phyloP scores from a whole-genome alignment of 2,888 invertebrate genomes.

The Lucinisca nassula region DNA sequence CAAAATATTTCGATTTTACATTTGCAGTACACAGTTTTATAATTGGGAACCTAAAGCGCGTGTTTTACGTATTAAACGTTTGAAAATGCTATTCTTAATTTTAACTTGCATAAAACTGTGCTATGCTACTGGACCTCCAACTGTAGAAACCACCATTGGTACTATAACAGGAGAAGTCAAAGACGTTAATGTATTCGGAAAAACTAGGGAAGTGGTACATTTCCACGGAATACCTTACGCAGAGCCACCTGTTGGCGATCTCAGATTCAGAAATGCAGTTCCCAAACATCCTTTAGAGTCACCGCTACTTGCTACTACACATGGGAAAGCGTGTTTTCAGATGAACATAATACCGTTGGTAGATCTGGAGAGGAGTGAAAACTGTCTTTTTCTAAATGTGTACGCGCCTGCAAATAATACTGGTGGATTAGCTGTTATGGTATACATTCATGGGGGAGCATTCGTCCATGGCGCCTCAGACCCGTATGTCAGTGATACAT shows the following conservation, averaged over 20 bases:
- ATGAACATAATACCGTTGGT: not conserved
- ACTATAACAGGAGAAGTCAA: not conserved
- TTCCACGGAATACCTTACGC: slow-evolving; percentile 9
- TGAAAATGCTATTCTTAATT: too few species aligned
- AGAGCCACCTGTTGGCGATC: not conserved
- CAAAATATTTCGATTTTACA: too few species aligned
- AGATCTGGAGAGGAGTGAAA: not conserved
- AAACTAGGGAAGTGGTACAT: not conserved
- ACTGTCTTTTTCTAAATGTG: not conserved
- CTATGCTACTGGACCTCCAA: too few species aligned
- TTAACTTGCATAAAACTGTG: too few species aligned
- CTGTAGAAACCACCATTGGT: not conserved
- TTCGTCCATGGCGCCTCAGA: not conserved
- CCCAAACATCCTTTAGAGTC: not conserved
- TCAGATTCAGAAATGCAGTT: not conserved
- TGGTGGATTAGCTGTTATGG: not conserved
- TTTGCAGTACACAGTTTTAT: too few species aligned
- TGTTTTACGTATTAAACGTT: too few species aligned
- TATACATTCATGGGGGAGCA: not conserved
- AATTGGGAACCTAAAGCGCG: too few species aligned
- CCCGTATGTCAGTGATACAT: not conserved
- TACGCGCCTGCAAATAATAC: not conserved
- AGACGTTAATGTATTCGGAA: not conserved
- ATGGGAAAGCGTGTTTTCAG: not conserved
- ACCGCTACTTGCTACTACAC: not conserved